These are phyloP conservation scores for Chaetorhynchus papuensis DNA, from an alignment of 2,113 vertebrate species.

Conservation along the genomic window DNA sequence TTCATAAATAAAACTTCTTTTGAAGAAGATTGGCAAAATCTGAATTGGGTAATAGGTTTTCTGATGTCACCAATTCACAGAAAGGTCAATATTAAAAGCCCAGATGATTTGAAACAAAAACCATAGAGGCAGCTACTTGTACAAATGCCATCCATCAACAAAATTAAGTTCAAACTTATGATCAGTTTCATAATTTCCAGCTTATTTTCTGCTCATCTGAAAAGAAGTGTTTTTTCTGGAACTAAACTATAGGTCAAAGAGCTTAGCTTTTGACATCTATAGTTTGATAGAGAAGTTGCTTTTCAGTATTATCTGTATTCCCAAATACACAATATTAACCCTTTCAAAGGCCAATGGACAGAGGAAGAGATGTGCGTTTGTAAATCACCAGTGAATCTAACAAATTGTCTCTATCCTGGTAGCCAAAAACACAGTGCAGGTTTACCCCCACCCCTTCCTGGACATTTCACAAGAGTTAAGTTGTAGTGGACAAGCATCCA, in stretches of 20 bases:
- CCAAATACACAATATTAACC: not conserved
- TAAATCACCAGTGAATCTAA: not conserved
- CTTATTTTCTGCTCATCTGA: conserved; percentile 10
- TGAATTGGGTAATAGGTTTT: conserved; percentile 7
- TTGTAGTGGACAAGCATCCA: not conserved
- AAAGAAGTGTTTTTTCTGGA: not conserved
- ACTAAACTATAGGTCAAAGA: conserved; percentile 26
- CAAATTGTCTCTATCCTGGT: not conserved
- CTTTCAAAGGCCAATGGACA: not conserved
- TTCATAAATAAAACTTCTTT: conserved; percentile 1
- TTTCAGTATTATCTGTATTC: not conserved
- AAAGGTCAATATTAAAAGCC: conserved; percentile 11
- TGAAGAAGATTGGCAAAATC: conserved; percentile 30
- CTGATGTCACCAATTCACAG: conserved; percentile 42
- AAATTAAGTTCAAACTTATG: conserved; percentile 41
- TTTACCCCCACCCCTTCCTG: not conserved
- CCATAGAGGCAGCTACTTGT: not conserved
- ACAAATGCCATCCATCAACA: not conserved
- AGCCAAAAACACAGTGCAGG: not conserved
- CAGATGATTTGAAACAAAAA: conserved; percentile 18
- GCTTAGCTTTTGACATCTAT: not conserved
- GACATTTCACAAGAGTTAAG: not conserved
- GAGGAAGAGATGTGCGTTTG: not conserved
- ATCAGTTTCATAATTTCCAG: conserved; percentile 31
- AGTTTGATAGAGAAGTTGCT: not conserved